Conservation (phyloP, 1,140 invertebrate genomes). For the Drosophila orosa region DNA sequence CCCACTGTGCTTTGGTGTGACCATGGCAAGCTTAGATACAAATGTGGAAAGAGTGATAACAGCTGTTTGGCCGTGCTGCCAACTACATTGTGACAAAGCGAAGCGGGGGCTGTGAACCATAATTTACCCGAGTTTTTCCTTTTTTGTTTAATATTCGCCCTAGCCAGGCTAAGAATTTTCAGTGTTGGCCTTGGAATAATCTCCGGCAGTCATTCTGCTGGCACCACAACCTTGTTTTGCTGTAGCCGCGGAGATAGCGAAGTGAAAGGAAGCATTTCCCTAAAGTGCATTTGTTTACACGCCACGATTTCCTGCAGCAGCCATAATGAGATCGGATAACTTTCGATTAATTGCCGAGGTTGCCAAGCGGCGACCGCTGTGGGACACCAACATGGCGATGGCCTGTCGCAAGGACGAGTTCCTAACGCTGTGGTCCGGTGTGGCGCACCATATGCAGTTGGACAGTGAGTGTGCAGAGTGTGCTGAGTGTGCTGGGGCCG, state of each 20-base stretch:
- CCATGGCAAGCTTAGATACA: background rate
- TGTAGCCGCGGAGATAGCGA: background rate
- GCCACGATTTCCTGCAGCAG: slow-evolving; percentile 3
- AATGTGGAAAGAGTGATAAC: background rate
- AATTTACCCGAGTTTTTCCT: background rate
- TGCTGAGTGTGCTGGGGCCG: too few species aligned
- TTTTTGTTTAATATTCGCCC: background rate
- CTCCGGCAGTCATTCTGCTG: background rate
- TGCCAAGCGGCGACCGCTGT: slow-evolving; percentile 46
- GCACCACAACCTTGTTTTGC: background rate
- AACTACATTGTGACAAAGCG: background rate
- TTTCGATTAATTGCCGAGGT: slow-evolving; percentile 62
- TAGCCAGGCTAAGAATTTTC: background rate
- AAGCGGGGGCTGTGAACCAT: slow-evolving; percentile 6
- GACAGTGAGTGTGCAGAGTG: slow-evolving; percentile 54
- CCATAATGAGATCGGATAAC: slow-evolving; percentile 59
- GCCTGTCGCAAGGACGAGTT: slow-evolving; percentile 49
- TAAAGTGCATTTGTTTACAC: slow-evolving; percentile 48
- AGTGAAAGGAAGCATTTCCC: background rate
- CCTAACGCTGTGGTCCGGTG: slow-evolving; percentile 46
- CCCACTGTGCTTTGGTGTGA: slow-evolving; percentile 6
- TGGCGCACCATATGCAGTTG: slow-evolving; percentile 42
- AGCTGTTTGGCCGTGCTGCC: slow-evolving; percentile 35
- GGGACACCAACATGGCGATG: slow-evolving; percentile 58
- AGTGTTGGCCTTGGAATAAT: background rate